These are phyloP conservation scores for Pluvialis apricaria DNA, from an alignment of 2,113 vertebrate genomes.

Conservation along the genomic window DNA sequence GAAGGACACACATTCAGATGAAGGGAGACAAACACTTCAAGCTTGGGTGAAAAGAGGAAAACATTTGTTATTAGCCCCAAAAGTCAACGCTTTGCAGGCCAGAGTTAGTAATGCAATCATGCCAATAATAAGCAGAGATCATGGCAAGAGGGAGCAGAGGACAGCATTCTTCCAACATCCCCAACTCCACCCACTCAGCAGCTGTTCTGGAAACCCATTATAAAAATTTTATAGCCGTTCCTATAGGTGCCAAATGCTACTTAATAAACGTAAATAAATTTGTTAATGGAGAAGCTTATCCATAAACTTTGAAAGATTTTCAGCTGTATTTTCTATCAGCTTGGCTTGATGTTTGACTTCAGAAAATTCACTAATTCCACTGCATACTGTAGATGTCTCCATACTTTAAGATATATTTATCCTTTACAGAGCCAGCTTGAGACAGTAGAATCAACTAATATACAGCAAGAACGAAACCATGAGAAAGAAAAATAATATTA, in stretches of 20 bases:
- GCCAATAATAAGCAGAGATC: neutral
- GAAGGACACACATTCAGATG: neutral
- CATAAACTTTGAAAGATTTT: neutral
- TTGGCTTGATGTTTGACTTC: neutral
- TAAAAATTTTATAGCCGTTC: neutral
- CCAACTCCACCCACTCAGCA: neutral
- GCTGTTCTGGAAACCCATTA: neutral
- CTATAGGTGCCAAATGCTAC: neutral
- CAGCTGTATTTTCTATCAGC: neutral
- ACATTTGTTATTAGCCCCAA: neutral
- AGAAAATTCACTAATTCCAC: neutral
- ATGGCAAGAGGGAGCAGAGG: neutral
- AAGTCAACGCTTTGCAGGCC: neutral
- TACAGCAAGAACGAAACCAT: neutral
- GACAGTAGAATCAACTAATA: neutral
- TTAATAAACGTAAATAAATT: neutral
- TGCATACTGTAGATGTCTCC: neutral
- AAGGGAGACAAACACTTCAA: neutral
- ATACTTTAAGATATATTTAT: neutral
- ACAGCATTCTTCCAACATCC: neutral
- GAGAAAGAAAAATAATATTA: neutral
- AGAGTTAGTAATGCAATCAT: neutral
- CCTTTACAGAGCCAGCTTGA: neutral
- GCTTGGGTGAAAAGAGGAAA: neutral
- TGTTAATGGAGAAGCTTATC: neutral